Evolutionary conservation across 2,888 invertebrate genomes (phyloP).

Genomic region (Clusia tigrina): DNA sequence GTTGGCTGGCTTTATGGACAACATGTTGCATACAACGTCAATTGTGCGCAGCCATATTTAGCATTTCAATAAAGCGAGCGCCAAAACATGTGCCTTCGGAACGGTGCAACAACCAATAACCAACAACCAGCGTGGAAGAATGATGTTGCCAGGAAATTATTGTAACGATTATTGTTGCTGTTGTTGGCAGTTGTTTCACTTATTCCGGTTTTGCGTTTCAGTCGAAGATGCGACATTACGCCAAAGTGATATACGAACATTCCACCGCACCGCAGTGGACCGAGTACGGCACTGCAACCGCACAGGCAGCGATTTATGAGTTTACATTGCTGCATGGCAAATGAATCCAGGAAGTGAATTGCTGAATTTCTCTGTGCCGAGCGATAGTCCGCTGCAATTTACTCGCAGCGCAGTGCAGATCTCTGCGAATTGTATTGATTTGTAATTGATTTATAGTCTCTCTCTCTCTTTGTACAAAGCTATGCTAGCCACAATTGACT

Average conservation of each 20-base stretch:
- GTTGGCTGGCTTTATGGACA: not conserved
- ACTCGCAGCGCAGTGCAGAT: conserved; percentile 14
- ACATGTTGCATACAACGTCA: conserved; percentile 15
- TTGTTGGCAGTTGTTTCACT: conserved; percentile 12
- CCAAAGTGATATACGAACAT: conserved; percentile 26
- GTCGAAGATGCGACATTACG: conserved; percentile 27
- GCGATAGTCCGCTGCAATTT: not conserved
- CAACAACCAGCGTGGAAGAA: not conserved
- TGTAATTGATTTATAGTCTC: conserved; percentile 29
- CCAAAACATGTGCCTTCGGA: conserved; percentile 25
- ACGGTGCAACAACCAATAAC: too few species aligned
- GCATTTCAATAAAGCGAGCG: conserved; percentile 22
- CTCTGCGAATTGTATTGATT: conserved; percentile 20
- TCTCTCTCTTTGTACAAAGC: not conserved
- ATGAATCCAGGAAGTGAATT: conserved; percentile 43
- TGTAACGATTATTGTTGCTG: conserved; percentile 27
- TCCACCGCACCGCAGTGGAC: too few species aligned
- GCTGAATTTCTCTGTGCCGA: conserved; percentile 3
- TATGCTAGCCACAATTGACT: not conserved
- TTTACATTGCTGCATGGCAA: conserved; percentile 37
- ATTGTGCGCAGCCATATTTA: conserved; percentile 26
- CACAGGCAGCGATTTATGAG: conserved; percentile 36
- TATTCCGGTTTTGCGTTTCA: conserved; percentile 7
- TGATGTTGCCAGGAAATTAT: conserved; percentile 18
- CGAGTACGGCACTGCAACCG: too few species aligned